A percentile compares a stretch with the other conserved stretches of the same genome.
These are phyloP conservation scores for Steromphala cineraria DNA, from an alignment of 2,888 invertebrate genomes.

Conservation along the genomic window DNA sequence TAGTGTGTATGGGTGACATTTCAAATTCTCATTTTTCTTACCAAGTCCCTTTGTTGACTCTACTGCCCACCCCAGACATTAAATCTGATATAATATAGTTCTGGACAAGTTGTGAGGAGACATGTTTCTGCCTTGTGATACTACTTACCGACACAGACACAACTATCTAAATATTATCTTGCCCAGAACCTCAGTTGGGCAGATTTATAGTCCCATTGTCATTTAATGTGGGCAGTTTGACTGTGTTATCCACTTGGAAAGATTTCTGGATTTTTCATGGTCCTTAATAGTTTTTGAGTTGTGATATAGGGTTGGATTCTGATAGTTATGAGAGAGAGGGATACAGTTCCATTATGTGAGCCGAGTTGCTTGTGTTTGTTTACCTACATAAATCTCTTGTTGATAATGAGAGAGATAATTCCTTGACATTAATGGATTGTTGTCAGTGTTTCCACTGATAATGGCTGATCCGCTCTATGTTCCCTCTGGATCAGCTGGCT, in stretches of 20 bases:
- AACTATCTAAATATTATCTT: neutral
- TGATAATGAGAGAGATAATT: neutral
- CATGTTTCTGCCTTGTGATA: neutral
- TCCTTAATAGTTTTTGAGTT: neutral
- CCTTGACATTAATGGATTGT: conserved; percentile 3
- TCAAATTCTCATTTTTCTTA: neutral
- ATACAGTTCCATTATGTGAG: neutral
- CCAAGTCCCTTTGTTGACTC: neutral
- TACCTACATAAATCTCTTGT: neutral
- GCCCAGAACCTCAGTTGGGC: neutral
- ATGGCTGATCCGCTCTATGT: neutral
- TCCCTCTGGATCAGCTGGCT: neutral
- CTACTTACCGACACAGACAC: neutral
- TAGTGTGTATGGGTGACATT: neutral
- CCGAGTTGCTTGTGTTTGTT: neutral
- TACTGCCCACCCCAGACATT: too few relatives aligned
- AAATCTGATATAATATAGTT: neutral
- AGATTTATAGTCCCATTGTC: conserved; percentile 6
- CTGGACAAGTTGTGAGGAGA: neutral
- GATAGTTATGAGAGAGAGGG: neutral
- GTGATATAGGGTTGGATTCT: neutral
- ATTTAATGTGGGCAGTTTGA: neutral
- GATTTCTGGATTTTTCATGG: neutral
- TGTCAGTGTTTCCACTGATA: neutral
- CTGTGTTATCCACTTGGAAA: neutral